Conservation (phyloP, 2,113 vertebrate species). For the Dasypus novemcinctus region DNA sequence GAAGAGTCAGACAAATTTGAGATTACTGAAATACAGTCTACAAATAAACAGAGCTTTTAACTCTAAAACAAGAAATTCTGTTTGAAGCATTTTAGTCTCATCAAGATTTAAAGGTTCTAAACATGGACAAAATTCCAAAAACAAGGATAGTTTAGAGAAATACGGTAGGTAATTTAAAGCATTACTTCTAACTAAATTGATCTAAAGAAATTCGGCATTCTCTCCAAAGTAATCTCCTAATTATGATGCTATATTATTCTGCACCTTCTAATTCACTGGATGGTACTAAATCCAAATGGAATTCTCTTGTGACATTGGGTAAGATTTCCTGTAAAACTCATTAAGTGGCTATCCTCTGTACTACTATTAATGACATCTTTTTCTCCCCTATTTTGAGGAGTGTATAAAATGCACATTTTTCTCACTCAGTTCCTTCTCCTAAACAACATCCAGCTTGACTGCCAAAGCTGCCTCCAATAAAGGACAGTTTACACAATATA, state of each 20-base stretch:
- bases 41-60: conserved; percentile 25
- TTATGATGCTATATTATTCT: conserved; percentile 7
- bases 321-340: neutral
- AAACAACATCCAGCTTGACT: neutral
- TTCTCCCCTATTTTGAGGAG: neutral
- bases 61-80: conserved; percentile 34
- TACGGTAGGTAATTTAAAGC: neutral
- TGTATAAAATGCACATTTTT: neutral
- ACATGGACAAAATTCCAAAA: neutral
- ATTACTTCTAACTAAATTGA: conserved; percentile 17
- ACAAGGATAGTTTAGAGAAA: conserved; percentile 20
- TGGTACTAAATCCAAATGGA: conserved; percentile 21
- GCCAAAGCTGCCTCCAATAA: neutral
- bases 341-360: neutral
- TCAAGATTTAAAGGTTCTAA: neutral
- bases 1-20: neutral
- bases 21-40: conserved; percentile 19
- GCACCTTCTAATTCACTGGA: conserved; percentile 6
- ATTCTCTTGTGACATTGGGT: neutral
- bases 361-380: neutral
- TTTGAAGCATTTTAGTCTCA: conserved; percentile 30
- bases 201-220: neutral
- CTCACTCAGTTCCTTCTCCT: neutral
- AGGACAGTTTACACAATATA: neutral
- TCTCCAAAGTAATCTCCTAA: neutral